These are phyloP conservation scores for Ianthella basta DNA, from an alignment of 37 sponge, comb jelly and placozoan species.

Conservation along the genomic window DNA sequence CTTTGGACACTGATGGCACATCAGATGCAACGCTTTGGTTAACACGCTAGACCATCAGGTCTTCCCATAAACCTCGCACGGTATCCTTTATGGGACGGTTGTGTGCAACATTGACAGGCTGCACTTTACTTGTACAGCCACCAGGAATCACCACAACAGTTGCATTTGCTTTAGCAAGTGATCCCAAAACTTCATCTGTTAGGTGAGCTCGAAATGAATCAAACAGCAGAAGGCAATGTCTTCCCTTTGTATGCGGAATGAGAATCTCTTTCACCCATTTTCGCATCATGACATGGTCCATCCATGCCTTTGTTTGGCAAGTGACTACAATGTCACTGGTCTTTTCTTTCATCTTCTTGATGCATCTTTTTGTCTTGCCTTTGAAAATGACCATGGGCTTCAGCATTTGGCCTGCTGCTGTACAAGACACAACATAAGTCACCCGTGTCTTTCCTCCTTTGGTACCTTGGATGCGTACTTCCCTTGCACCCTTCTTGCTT, in stretches of 20 bases:
- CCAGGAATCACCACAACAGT: conserved; percentile 46
- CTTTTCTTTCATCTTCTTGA: background rate
- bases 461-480: conserved; percentile 16
- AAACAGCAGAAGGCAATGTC: conserved; percentile 24
- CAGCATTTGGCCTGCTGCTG: conserved; percentile 44
- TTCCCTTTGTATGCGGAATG: background rate
- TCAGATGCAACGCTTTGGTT: background rate
- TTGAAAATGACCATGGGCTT: conserved; percentile 43
- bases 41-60: background rate
- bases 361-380: background rate
- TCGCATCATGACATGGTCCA: conserved; percentile 11
- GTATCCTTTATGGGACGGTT: conserved; percentile 40
- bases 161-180: background rate
- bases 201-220: conserved; percentile 35
- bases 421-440: conserved; percentile 22
- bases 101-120: conserved; percentile 47
- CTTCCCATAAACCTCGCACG: conserved; percentile 23
- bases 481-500: background rate
- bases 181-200: conserved; percentile 27
- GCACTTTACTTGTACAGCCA: conserved; percentile 46
- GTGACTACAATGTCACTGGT: conserved; percentile 2
- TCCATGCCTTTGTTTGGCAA: conserved; percentile 15
- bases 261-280: conserved; percentile 40
- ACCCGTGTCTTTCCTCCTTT: conserved; percentile 14
- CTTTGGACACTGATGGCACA: background rate